These are phyloP conservation scores for Crypturellus undulatus DNA, from an alignment of 2,113 vertebrate species.

Conservation along the genomic window DNA sequence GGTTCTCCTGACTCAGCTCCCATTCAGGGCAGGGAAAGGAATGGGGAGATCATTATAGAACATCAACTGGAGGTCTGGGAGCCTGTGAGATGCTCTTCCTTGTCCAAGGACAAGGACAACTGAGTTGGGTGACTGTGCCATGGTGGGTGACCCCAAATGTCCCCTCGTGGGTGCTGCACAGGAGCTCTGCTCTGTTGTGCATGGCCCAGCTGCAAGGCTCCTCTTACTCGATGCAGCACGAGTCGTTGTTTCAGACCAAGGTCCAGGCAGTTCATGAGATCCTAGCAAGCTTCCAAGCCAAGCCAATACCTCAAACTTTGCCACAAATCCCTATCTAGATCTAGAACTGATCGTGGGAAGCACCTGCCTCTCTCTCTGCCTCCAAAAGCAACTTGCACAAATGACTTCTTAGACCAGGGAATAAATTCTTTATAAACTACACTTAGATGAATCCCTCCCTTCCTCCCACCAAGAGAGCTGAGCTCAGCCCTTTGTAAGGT, in stretches of 20 bases:
- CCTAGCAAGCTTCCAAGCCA: no score
- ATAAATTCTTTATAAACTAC: neutral
- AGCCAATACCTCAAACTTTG: neutral
- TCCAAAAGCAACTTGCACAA: neutral
- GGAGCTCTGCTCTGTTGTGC: neutral
- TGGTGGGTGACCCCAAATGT: neutral
- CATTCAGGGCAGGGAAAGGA: no score
- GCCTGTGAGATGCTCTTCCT: neutral
- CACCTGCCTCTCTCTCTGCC: neutral
- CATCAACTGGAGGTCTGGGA: neutral
- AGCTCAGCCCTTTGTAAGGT: neutral
- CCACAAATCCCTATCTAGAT: neutral
- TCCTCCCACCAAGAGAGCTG: neutral
- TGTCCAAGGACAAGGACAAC: neutral
- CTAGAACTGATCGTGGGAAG: neutral
- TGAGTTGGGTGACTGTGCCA: neutral
- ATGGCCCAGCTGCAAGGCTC: neutral
- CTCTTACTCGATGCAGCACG: neutral
- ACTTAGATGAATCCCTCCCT: neutral
- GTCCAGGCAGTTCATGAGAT: neutral
- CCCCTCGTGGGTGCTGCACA: neutral
- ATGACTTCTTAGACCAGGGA: neutral
- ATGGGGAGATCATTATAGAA: neutral
- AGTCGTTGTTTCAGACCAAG: neutral
- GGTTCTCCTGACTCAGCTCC: neutral